Evolutionary conservation across 2,888 invertebrate genomes (phyloP).

Genomic region (Chrysolina haemoptera): DNA sequence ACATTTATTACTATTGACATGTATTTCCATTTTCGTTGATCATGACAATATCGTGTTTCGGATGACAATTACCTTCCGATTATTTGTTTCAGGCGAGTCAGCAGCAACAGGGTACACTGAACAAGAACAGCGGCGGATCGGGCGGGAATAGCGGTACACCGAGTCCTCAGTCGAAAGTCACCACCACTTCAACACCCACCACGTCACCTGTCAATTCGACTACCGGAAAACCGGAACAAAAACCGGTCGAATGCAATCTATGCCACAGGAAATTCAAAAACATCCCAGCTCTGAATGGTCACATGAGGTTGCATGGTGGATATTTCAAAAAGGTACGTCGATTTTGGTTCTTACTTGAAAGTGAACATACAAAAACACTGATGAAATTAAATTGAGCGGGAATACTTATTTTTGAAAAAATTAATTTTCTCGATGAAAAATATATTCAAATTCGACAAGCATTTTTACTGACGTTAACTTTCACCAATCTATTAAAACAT

Average conservation of each 20-base stretch:
- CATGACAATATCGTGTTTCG: no score
- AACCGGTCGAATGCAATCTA: conserved; percentile 94
- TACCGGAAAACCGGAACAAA: conserved; percentile 75
- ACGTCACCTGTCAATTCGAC: conserved; percentile 63
- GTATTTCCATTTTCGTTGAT: no score
- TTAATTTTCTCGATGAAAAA: no score
- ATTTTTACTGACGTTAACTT: no score
- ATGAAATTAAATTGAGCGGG: no score
- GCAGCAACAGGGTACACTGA: conserved; percentile 60
- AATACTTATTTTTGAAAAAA: no score
- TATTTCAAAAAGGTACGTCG: conserved; percentile 90
- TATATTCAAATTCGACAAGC: no score
- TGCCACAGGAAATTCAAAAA: conserved; percentile 98
- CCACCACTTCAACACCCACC: conserved; percentile 64
- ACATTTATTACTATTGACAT: no score
- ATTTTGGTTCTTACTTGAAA: background rate
- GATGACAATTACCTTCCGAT: background rate
- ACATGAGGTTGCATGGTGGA: conserved; percentile 97
- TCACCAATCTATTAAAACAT: no score
- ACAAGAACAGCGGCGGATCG: conserved; percentile 54
- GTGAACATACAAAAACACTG: no score
- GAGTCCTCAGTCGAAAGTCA: conserved; percentile 66
- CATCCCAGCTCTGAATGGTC: conserved; percentile 97
- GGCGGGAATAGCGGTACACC: conserved; percentile 57
- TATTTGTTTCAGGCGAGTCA: conserved; percentile 55